phyloP scores from a whole-genome alignment of 2,113 vertebrate genomes.

The Formicarius rufipectus region DNA sequence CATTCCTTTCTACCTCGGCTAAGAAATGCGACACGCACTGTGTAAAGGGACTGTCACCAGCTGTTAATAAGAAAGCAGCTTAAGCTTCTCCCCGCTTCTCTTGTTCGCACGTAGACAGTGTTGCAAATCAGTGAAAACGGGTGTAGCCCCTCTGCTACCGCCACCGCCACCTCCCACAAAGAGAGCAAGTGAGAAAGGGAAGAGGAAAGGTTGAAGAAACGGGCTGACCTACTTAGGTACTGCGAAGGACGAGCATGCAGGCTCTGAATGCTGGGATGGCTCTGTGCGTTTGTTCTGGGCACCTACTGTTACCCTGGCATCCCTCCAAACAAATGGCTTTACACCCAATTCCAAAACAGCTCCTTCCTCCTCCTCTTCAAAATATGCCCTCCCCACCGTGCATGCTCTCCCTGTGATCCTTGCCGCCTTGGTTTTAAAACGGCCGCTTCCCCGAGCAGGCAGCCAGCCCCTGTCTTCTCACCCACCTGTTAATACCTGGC shows the following conservation, averaged over 20 bases:
- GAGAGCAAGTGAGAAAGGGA: slow-evolving; percentile 69
- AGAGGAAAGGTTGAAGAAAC: slow-evolving; percentile 69
- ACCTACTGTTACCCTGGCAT: slow-evolving; percentile 70
- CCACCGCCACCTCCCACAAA: slow-evolving; percentile 67
- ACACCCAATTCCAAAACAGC: slow-evolving; percentile 71
- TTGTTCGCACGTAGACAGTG: slow-evolving; percentile 69
- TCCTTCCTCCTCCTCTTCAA: slow-evolving; percentile 72
- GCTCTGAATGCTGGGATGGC: slow-evolving; percentile 55
- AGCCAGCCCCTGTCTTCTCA: slow-evolving; percentile 66
- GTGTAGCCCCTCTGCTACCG: slow-evolving; percentile 67
- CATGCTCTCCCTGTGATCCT: slow-evolving; percentile 64
- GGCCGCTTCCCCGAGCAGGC: slow-evolving; percentile 53
- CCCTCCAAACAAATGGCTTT: slow-evolving; percentile 71
- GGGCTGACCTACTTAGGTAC: slow-evolving; percentile 69
- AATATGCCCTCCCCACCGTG: slow-evolving; percentile 64
- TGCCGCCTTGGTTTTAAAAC: slow-evolving; percentile 38
- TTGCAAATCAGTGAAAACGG: slow-evolving; percentile 69
- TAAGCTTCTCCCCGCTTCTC: slow-evolving; percentile 63
- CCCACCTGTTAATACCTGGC: slow-evolving; percentile 71
- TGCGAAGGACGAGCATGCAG: slow-evolving; percentile 67
- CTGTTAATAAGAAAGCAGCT: slow-evolving; percentile 72
- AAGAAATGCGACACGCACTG: slow-evolving; percentile 61
- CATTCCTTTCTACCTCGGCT: slow-evolving; percentile 52
- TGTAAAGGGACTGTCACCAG: slow-evolving; percentile 69
- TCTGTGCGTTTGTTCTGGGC: slow-evolving; percentile 66